These are phyloP conservation scores for Chaetops frenatus DNA, from an alignment of 2,113 vertebrate genomes.

Conservation along the genomic window DNA sequence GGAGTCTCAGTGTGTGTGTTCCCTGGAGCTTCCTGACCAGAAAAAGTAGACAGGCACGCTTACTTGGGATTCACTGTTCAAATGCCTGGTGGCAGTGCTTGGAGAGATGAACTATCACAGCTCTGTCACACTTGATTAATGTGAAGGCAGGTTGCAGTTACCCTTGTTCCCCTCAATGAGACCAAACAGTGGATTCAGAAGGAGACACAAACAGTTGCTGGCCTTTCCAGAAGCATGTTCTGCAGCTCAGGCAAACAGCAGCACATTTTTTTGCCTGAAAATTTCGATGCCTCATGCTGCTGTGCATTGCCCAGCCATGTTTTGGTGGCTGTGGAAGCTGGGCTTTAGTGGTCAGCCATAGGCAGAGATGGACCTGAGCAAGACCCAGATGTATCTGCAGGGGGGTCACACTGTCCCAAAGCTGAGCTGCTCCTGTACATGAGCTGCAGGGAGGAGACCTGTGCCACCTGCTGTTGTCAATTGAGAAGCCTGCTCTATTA, in stretches of 20 bases:
- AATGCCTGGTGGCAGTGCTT: neutral
- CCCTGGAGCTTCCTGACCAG: neutral
- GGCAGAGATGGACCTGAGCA: neutral
- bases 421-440: neutral
- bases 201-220: fast-evolving
- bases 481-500: neutral
- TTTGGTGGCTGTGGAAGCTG: neutral
- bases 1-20: too few species aligned
- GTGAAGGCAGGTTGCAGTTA: neutral
- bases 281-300: neutral
- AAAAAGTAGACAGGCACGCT: fast-evolving
- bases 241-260: neutral
- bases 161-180: fast-evolving
- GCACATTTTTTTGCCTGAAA: neutral
- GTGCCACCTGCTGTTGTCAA: too few species aligned
- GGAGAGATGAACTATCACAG: neutral
- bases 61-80: fast-evolving
- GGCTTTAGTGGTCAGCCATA: neutral
- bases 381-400: neutral
- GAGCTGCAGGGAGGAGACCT: too few species aligned
- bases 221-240: neutral
- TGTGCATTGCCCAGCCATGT: fast-evolving
- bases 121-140: fast-evolving
- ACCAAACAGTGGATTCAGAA: too few species aligned
- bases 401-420: fast-evolving